These are phyloP conservation scores for Gambelia wislizenii DNA, from an alignment of 2,797 vertebrate species.

Conservation along the genomic window DNA sequence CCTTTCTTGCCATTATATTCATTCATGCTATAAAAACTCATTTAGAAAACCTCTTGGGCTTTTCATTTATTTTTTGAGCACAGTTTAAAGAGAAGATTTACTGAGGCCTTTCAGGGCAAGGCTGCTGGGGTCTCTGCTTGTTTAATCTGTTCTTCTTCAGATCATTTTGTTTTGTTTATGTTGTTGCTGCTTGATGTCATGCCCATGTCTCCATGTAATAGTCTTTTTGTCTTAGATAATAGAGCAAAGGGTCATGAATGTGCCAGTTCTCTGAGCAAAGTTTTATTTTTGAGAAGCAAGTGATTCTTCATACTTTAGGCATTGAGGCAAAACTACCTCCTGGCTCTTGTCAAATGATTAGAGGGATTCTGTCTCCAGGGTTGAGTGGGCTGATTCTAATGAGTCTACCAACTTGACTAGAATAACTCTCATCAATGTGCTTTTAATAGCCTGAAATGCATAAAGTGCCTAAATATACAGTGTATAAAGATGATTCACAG, in stretches of 20 bases:
- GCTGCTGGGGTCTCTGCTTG: neutral
- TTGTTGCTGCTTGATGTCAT: conserved; percentile 48
- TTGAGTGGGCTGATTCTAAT: conserved; percentile 35
- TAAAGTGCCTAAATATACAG: neutral
- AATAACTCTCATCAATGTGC: conserved; percentile 24
- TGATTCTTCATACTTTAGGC: neutral
- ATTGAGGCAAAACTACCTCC: conserved; percentile 34
- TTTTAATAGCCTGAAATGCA: neutral
- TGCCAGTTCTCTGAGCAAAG: conserved; percentile 1
- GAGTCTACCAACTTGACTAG: neutral
- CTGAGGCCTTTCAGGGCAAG: conserved; percentile 27
- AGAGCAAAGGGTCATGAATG: conserved; percentile 30
- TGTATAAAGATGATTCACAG: neutral
- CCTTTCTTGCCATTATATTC: conserved; percentile 6
- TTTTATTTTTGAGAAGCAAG: conserved; percentile 8
- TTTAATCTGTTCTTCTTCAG: conserved; percentile 1
- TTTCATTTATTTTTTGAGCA: conserved; percentile 13
- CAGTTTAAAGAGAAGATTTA: conserved; percentile 43
- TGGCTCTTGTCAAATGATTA: conserved; percentile 5
- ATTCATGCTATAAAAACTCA: neutral
- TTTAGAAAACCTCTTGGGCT: conserved; percentile 20
- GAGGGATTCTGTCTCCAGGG: conserved; percentile 8
- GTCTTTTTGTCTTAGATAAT: neutral
- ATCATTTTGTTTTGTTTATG: conserved; percentile 45
- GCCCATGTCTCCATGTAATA: conserved; percentile 56